phyloP scores from a whole-genome alignment of 1,140 invertebrate species.

The Amphibalanus amphitrite region DNA sequence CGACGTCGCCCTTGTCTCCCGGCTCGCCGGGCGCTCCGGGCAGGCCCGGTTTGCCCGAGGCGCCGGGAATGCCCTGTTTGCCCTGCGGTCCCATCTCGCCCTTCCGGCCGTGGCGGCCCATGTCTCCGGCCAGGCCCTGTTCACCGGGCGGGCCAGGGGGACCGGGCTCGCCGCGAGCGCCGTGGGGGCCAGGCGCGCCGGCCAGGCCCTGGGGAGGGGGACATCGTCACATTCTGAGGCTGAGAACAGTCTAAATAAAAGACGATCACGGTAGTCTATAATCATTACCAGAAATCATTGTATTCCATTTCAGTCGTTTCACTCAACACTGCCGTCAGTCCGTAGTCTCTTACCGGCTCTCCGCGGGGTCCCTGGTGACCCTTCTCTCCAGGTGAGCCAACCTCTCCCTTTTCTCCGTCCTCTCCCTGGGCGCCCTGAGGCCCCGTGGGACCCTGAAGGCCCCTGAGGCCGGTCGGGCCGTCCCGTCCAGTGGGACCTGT shows the following conservation, averaged over 20 bases:
- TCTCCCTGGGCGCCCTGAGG: slow-evolving; percentile 51
- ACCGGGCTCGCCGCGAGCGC: slow-evolving; percentile 37
- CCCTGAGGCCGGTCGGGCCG: slow-evolving; percentile 34
- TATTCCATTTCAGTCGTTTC: no score
- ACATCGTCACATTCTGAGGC: no score
- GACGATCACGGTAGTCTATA: no score
- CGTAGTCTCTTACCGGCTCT: slow-evolving; percentile 41
- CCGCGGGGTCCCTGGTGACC: slow-evolving; percentile 55
- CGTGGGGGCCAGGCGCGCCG: slow-evolving; percentile 34
- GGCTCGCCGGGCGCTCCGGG: slow-evolving; percentile 43
- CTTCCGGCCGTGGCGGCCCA: slow-evolving; percentile 43
- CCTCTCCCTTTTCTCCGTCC: slow-evolving; percentile 55
- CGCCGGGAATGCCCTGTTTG: slow-evolving; percentile 39
- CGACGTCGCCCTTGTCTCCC: slow-evolving; percentile 35
- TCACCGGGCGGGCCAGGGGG: slow-evolving; percentile 42
- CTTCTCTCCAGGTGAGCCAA: slow-evolving; percentile 52
- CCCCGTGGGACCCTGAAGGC: slow-evolving; percentile 45
- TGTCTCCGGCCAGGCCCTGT: slow-evolving; percentile 40
- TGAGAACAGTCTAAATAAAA: no score
- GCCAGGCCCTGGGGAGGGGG: slow-evolving; percentile 34
- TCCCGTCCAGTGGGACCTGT: slow-evolving; percentile 43
- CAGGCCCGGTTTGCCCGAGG: slow-evolving; percentile 42
- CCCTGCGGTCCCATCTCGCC: slow-evolving; percentile 46
- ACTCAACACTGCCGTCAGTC: no score
- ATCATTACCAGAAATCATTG: no score